A percentile compares a stretch with the other conserved stretches of the same genome.
Conservation (phyloP, 2,888 invertebrate genomes). For the Apamea sordens region DNA sequence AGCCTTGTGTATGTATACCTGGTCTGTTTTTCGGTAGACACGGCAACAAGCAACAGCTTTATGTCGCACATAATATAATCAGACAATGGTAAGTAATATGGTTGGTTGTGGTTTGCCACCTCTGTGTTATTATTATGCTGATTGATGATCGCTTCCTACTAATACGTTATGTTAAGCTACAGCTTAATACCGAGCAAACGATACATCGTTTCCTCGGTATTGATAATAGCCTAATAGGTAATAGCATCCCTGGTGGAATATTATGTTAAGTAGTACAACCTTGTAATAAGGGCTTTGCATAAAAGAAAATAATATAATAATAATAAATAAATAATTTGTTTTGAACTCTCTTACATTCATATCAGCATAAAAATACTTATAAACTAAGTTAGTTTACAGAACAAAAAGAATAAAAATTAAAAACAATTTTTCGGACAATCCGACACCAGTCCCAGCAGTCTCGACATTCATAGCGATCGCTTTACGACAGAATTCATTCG, state of each 20-base stretch:
- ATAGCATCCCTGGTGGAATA: neutral
- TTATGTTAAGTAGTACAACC: neutral
- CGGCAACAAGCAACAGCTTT: conserved; percentile 16
- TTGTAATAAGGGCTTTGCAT: neutral
- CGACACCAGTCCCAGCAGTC: too few species aligned
- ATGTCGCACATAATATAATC: neutral
- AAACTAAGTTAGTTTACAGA: too few species aligned
- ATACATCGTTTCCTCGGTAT: neutral
- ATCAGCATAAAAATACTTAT: too few species aligned
- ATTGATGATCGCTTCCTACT: neutral
- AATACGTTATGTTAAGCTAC: neutral
- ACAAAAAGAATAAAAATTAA: too few species aligned
- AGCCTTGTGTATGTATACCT: conserved; percentile 17
- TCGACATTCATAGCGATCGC: too few species aligned
- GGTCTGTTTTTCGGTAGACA: neutral
- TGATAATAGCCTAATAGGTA: neutral
- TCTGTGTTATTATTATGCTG: conserved; percentile 7
- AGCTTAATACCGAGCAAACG: too few species aligned
- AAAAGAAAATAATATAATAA: too few species aligned
- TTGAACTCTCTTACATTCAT: too few species aligned
- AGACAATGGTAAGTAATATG: neutral
- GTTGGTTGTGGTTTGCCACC: neutral
- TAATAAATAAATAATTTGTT: too few species aligned
- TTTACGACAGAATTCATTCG: too few species aligned
- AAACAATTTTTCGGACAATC: too few species aligned